Percentiles rank a stretch among this genome's conserved stretches.
Evolutionary conservation across 2,797 vertebrate genomes (phyloP).

Genomic region (Neoniphon sammara): DNA sequence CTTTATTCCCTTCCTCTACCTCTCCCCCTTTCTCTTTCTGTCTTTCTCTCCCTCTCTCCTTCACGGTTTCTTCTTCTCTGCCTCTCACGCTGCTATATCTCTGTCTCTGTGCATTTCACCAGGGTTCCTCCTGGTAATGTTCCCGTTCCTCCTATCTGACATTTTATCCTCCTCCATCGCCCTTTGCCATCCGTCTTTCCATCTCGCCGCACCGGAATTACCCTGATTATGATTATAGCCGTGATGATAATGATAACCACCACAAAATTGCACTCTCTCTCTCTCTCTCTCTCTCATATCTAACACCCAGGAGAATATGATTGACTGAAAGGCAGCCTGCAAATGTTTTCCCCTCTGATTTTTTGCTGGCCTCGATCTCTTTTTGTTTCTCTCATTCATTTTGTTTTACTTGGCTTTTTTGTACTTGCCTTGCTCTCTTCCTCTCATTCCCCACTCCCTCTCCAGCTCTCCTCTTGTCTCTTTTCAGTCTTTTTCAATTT

Average conservation of each 20-base stretch:
- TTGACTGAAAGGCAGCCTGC: slow-evolving; percentile 73
- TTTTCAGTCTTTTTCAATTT: slow-evolving; percentile 74
- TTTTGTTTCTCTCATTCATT: slow-evolving; percentile 46
- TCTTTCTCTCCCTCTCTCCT: neutral
- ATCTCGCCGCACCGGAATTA: slow-evolving; percentile 79
- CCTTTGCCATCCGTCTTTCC: slow-evolving; percentile 70
- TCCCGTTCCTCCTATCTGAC: slow-evolving; percentile 71
- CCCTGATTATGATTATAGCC: slow-evolving; percentile 81
- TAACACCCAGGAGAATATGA: slow-evolving; percentile 75
- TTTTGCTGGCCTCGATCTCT: slow-evolving; percentile 44
- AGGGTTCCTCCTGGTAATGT: slow-evolving; percentile 69
- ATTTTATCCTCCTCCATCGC: slow-evolving; percentile 75
- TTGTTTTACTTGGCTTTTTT: slow-evolving; percentile 44
- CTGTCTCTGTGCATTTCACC: slow-evolving; percentile 50
- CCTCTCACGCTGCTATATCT: slow-evolving; percentile 37
- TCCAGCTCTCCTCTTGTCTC: slow-evolving; percentile 68
- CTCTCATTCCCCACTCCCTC: slow-evolving; percentile 52
- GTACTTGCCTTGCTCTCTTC: slow-evolving; percentile 37
- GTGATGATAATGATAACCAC: slow-evolving; percentile 82
- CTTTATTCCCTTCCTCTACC: slow-evolving; percentile 36
- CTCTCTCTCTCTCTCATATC: slow-evolving; percentile 64
- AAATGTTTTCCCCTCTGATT: slow-evolving; percentile 65
- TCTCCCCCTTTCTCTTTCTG: neutral
- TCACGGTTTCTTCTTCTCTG: slow-evolving; percentile 28
- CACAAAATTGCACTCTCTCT: slow-evolving; percentile 73